Evolutionary conservation across 2,113 vertebrate species (phyloP).

Genomic region (Xiphias gladius): DNA sequence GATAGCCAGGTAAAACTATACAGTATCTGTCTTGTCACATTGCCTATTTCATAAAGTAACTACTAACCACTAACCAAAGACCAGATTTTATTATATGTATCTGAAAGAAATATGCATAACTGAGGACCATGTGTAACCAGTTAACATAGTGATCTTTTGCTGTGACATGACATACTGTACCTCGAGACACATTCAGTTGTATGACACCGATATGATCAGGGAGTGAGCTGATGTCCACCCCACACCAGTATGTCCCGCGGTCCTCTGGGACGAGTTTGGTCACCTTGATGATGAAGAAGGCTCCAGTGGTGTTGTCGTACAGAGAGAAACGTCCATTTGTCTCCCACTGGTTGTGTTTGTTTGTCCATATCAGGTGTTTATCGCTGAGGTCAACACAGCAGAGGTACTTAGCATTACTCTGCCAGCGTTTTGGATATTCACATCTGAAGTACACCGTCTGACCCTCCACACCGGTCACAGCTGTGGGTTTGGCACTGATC

Average conservation of each 20-base stretch:
- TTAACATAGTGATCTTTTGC: background rate
- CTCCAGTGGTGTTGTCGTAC: conserved; percentile 57
- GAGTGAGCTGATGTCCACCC: background rate
- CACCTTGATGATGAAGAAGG: conserved; percentile 48
- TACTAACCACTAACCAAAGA: background rate
- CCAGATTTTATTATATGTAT: background rate
- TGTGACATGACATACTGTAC: conserved; percentile 27
- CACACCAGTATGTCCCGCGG: conserved; percentile 62
- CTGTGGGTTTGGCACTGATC: background rate
- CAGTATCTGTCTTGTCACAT: background rate
- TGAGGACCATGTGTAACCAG: background rate
- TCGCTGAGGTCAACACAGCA: background rate
- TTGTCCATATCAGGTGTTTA: background rate
- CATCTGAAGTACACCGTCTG: conserved; percentile 57
- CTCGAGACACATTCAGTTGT: conserved; percentile 51
- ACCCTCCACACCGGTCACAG: conserved; percentile 35
- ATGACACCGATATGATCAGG: conserved; percentile 16
- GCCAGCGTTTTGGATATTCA: conserved; percentile 19
- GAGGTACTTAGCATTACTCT: conserved; percentile 49
- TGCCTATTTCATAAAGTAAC: background rate
- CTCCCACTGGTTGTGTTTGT: conserved; percentile 35
- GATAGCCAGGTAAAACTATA: background rate
- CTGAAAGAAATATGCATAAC: background rate
- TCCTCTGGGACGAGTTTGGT: conserved; percentile 42
- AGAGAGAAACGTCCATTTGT: conserved; percentile 41